Conservation (phyloP, 2,888 invertebrate species). For the Cynaeus angustus region DNA sequence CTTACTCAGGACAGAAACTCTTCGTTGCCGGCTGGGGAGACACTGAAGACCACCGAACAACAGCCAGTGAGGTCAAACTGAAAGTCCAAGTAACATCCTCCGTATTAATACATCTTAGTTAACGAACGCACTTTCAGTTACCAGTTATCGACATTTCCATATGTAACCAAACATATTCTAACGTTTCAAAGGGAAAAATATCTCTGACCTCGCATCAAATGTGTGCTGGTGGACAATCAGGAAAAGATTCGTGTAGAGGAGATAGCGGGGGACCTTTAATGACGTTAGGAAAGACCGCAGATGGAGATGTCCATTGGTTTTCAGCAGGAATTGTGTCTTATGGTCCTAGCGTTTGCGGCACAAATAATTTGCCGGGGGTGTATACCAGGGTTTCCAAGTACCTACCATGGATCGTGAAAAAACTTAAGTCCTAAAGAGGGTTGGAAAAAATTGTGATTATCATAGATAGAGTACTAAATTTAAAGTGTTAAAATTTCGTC, state of each 20-base stretch:
- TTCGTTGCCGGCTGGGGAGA: slow-evolving; percentile 80
- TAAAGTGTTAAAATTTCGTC: too few relatives aligned
- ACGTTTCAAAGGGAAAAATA: slow-evolving; percentile 61
- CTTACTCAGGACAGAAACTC: slow-evolving; percentile 71
- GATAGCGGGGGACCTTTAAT: slow-evolving; percentile 80
- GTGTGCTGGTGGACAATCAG: slow-evolving; percentile 76
- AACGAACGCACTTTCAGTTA: slow-evolving; percentile 65
- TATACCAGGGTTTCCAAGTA: slow-evolving; percentile 76
- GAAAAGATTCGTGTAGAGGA: slow-evolving; percentile 76
- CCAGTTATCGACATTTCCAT: slow-evolving; percentile 71
- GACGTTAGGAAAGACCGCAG: slow-evolving; percentile 62
- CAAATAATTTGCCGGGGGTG: slow-evolving; percentile 70
- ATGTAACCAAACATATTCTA: slow-evolving; percentile 67
- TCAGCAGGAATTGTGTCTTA: slow-evolving; percentile 78
- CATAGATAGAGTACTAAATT: too few relatives aligned
- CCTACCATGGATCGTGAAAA: slow-evolving; percentile 72
- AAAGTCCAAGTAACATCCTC: slow-evolving; percentile 21
- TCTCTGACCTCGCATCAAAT: slow-evolving; percentile 73
- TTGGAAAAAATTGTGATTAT: not conserved
- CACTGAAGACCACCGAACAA: slow-evolving; percentile 72
- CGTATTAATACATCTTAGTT: too few relatives aligned
- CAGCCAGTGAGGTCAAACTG: slow-evolving; percentile 70
- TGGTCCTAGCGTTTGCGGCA: slow-evolving; percentile 74
- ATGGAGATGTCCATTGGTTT: slow-evolving; percentile 70
- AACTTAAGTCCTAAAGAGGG: not conserved